Base-by-base conservation (phyloP, 1,140 invertebrate genomes). In the Drosophila albomicans region DNA sequence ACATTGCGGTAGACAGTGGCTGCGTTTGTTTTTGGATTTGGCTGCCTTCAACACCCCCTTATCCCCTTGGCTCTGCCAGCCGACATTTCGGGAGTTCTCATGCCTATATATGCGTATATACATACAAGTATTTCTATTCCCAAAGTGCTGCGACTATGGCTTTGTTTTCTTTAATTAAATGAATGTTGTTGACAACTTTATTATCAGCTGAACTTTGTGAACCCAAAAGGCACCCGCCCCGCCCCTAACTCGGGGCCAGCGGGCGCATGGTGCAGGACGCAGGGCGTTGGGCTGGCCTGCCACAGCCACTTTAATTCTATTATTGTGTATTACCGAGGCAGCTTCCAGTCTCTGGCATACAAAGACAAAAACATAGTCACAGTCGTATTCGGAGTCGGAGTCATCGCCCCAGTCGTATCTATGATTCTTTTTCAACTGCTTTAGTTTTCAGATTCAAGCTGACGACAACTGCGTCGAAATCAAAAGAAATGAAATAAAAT, bases 121-220 rank as follows among this genome's bases (percentile, higher is more conserved):
- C 64, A 43, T 61, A 16, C 56, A 54, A 54, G 45, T 45, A 61
- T 70, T 75, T 20, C 61, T 88, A 88, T 89, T 89, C 85, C 85
- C 81, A 78, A 74, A 89, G 86, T 89, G 81, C 75, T 45, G 58
- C 38, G 58, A 71, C 74, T 78, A 71, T 89, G 78, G 81, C 74
- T 89, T 84, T 88, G 85, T 89, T 88, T 88, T 89, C 86, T 88
- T 88, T 88, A 88, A 88, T 88, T 85, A 88, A 88, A 88, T 87
- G 82, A 87, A 87, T 88, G 78, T 89, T 89, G 85, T 89, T 88
- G 85, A 88, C 81, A 85, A 85, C 84, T 87, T 87, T 87, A 87
- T 87, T 87, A 87, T 87, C 82, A 88, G 82, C 84, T 80, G 76
- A 87, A 87, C 82, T 87, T 87, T 82, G 69, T 81, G 82, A 82